phyloP scores from a whole-genome alignment of 2,113 vertebrate species.

The Hippocampus comes region DNA sequence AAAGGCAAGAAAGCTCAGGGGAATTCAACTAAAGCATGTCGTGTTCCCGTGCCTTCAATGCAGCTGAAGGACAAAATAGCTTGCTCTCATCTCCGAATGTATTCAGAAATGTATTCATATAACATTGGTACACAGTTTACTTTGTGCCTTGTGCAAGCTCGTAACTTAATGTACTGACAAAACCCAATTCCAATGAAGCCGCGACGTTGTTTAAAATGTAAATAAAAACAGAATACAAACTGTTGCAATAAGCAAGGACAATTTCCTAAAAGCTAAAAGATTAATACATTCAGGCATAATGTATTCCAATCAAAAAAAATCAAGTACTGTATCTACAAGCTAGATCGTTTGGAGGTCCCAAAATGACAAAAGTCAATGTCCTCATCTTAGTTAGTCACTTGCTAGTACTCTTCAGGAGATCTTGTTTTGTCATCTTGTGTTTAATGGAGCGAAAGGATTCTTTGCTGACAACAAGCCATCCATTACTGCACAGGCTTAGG shows the following conservation, averaged over 20 bases:
- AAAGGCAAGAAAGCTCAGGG: slow-evolving; percentile 22
- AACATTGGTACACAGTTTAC: background rate
- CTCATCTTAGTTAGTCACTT: slow-evolving; percentile 1
- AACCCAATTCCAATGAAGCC: no score
- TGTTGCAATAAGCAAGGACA: slow-evolving; percentile 43
- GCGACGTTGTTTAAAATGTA: no score
- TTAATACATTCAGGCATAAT: slow-evolving; percentile 2
- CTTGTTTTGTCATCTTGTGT: slow-evolving; percentile 14
- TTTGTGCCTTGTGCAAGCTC: no score
- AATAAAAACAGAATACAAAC: slow-evolving; percentile 34
- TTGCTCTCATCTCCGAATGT: slow-evolving; percentile 12
- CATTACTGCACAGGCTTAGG: slow-evolving; percentile 39
- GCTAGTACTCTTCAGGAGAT: slow-evolving; percentile 11
- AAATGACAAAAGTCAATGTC: slow-evolving; percentile 1
- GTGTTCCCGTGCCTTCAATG: background rate
- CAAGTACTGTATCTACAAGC: slow-evolving; percentile 3
- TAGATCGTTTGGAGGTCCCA: background rate
- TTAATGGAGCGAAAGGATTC: slow-evolving; percentile 52
- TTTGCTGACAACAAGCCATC: slow-evolving; percentile 50
- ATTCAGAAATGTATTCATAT: background rate
- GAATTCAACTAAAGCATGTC: slow-evolving; percentile 8
- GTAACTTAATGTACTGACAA: no score
- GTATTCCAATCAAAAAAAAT: background rate
- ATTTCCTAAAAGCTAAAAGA: slow-evolving; percentile 23
- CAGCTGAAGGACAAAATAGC: slow-evolving; percentile 7